Evolutionary conservation across 2,888 invertebrate genomes (phyloP).

Genomic region (Leucophenga maculata): DNA sequence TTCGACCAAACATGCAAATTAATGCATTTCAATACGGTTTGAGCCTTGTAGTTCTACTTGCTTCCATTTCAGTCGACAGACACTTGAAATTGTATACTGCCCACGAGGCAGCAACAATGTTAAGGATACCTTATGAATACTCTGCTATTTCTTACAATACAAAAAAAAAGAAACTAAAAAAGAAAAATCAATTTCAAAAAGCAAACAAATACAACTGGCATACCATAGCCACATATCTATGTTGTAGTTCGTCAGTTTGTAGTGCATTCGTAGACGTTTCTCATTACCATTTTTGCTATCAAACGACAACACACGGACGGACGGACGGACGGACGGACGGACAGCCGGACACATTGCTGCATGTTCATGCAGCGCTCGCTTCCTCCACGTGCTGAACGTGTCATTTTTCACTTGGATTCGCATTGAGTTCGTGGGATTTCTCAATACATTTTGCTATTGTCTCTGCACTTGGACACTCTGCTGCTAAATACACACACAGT

Average conservation of each 20-base stretch:
- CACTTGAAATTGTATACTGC: too few relatives aligned
- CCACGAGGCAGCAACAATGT: not conserved
- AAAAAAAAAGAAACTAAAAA: not conserved
- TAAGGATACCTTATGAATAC: slow-evolving; percentile 17
- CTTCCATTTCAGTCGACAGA: too few relatives aligned
- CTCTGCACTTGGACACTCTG: not conserved
- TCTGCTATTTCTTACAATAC: not conserved
- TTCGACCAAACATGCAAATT: too few relatives aligned
- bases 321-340: not conserved
- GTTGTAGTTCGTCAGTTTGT: too few relatives aligned
- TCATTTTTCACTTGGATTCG: slow-evolving; percentile 57
- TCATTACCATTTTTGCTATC: too few relatives aligned
- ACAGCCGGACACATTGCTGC: not conserved
- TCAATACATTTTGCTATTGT: not conserved
- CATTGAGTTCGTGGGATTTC: not conserved
- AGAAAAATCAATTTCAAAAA: slow-evolving; percentile 46
- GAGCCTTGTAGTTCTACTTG: too few relatives aligned
- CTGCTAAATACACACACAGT: slow-evolving; percentile 17
- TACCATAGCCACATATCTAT: too few relatives aligned
- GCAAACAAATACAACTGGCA: not conserved
- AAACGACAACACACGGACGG: not conserved
- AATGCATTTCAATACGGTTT: too few relatives aligned
- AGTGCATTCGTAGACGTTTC: too few relatives aligned
- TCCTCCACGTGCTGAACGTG: slow-evolving; percentile 46
- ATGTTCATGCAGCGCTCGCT: not conserved